These are phyloP conservation scores for Sorex araneus DNA, from an alignment of 2,113 vertebrate species.

Conservation along the genomic window DNA sequence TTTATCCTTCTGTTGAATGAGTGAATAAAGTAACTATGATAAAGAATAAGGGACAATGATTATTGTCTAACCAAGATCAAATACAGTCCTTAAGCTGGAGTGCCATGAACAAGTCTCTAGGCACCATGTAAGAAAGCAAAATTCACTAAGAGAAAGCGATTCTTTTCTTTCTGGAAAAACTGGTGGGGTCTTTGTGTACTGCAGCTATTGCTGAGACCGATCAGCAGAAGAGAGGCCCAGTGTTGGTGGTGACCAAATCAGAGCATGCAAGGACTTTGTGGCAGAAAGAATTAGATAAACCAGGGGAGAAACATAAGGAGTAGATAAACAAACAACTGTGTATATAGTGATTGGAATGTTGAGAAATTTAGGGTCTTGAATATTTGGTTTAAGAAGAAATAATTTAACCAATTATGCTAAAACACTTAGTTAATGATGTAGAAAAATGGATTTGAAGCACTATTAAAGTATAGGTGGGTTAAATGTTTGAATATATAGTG, in stretches of 20 bases:
- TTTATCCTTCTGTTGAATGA: constrained; percentile 17
- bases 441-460: constrained; percentile 16
- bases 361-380: not conserved
- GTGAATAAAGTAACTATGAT: not conserved
- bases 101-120: not conserved
- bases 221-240: not conserved
- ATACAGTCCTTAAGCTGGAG: not conserved
- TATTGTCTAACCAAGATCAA: constrained; percentile 28
- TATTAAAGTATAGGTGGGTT: constrained; percentile 50
- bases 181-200: not conserved
- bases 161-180: not conserved
- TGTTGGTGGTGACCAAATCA: not conserved
- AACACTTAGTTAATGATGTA: constrained; percentile 41
- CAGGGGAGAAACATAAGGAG: not conserved
- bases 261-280: not conserved
- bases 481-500: constrained; percentile 61
- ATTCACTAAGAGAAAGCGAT: not conserved
- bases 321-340: not conserved
- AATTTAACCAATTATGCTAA: constrained; percentile 56
- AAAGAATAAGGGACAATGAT: constrained; percentile 27
- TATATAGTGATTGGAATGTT: constrained; percentile 15
- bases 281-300: not conserved
- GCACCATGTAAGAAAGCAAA: constrained; percentile 22
- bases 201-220: not conserved
- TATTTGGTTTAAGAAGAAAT: constrained; percentile 55